Percentiles rank a stretch among this genome's conserved stretches.
Conservation (phyloP, 2,888 invertebrate genomes). For the Notodonta dromedarius region DNA sequence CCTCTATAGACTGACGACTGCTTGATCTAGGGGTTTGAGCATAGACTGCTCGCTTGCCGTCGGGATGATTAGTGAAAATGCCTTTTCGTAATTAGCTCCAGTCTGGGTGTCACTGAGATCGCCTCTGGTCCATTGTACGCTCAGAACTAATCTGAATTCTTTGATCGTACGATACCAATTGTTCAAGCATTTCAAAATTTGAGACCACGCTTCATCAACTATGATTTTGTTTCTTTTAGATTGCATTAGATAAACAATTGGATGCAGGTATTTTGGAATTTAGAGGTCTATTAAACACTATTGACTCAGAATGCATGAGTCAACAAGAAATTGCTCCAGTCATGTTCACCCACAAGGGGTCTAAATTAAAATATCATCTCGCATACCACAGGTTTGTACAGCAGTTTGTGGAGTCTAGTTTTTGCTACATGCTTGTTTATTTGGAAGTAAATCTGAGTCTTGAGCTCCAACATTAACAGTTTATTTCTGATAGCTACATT, state of each 20-base stretch:
- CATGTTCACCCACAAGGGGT: background rate
- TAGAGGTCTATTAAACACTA: background rate
- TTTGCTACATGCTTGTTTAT: background rate
- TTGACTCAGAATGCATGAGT: background rate
- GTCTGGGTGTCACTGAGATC: no score
- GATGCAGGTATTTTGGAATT: constrained; percentile 1
- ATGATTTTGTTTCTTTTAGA: background rate
- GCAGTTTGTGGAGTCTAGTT: background rate
- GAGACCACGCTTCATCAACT: no score
- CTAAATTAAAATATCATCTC: constrained; percentile 3
- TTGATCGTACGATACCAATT: no score
- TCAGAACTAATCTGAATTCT: no score
- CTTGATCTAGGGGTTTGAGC: no score
- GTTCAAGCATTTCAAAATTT: no score
- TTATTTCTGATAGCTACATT: background rate
- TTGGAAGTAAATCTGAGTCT: background rate
- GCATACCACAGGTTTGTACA: background rate
- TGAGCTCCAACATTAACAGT: background rate
- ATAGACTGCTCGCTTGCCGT: no score
- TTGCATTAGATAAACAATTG: background rate
- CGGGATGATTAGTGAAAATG: no score
- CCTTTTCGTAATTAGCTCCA: no score
- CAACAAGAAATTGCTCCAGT: background rate
- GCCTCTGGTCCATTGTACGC: no score
- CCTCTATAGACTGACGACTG: no score